Percentiles rank a stretch among this genome's conserved stretches.
Evolutionary conservation across 2,113 vertebrate genomes (phyloP).

Genomic region (Xyrauchen texanus): DNA sequence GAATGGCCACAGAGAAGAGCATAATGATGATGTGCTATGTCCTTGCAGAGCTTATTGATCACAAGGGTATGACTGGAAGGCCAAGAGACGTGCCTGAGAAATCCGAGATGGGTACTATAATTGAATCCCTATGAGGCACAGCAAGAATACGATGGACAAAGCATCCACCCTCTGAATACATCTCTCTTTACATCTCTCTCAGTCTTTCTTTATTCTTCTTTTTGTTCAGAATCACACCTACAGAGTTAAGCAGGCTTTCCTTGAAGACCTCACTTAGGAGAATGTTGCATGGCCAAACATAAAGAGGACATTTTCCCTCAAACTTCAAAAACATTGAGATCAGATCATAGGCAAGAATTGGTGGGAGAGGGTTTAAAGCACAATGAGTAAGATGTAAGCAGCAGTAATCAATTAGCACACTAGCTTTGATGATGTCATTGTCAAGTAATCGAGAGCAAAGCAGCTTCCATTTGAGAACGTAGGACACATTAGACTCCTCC

Average conservation of each 20-base stretch:
- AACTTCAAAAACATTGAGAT: constrained; percentile 24
- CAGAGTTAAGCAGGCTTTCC: constrained; percentile 11
- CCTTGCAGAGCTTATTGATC: constrained; percentile 65
- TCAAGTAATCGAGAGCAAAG: constrained; percentile 70
- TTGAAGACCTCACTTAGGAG: background rate
- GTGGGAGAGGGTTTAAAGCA: background rate
- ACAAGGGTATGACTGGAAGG: constrained; percentile 57
- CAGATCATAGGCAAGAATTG: constrained; percentile 29
- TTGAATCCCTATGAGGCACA: constrained; percentile 68
- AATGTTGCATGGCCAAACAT: constrained; percentile 19
- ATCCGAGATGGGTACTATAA: constrained; percentile 59
- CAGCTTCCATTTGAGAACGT: constrained; percentile 70
- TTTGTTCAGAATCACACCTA: background rate
- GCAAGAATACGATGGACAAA: constrained; percentile 35
- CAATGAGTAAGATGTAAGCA: constrained; percentile 57
- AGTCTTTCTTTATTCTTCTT: background rate
- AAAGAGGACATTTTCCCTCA: constrained; percentile 19
- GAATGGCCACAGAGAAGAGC: constrained; percentile 18
- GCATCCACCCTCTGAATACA: constrained; percentile 22
- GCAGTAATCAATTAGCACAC: constrained; percentile 78
- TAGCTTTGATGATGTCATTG: constrained; percentile 80
- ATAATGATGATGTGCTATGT: constrained; percentile 26
- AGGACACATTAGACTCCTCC: constrained; percentile 62
- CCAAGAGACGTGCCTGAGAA: constrained; percentile 54
- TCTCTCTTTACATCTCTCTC: background rate